Conservation (phyloP, 1,140 invertebrate species). For the Heterodera schachtii region DNA sequence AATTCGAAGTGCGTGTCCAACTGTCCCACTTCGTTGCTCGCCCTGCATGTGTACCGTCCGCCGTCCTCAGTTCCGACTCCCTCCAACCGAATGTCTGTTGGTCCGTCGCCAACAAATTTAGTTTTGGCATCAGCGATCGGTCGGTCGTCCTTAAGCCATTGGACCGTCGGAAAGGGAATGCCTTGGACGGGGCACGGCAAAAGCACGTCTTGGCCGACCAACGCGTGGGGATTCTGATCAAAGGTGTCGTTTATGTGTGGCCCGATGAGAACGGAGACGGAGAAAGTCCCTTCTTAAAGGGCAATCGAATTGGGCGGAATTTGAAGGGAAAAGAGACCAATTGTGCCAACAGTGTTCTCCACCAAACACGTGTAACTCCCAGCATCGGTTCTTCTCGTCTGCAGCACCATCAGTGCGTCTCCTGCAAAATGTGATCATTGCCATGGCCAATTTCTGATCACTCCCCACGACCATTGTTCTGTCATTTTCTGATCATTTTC, state of each 20-base stretch:
- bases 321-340: constrained; percentile 13
- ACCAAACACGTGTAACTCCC: constrained; percentile 69
- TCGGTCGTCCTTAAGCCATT: constrained; percentile 30
- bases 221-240: constrained; percentile 60
- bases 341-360: constrained; percentile 65
- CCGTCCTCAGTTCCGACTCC: constrained; percentile 62
- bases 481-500: background rate
- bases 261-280: constrained; percentile 49
- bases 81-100: constrained; percentile 24
- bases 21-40: constrained; percentile 70
- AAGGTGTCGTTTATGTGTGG: constrained; percentile 59
- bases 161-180: constrained; percentile 20
- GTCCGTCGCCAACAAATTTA: constrained; percentile 34
- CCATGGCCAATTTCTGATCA: background rate
- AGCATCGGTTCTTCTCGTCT: constrained; percentile 66
- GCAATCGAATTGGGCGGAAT: background rate
- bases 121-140: background rate
- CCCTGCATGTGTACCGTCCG: constrained; percentile 69
- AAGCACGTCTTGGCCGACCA: constrained; percentile 63
- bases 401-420: constrained; percentile 66
- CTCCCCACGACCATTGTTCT: background rate
- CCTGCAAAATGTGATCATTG: constrained; percentile 37
- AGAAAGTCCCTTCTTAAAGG: constrained; percentile 46
- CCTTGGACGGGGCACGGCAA: constrained; percentile 68
- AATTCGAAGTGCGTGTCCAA: constrained; percentile 68